These are phyloP conservation scores for Tigriopus californicus DNA, from an alignment of 2,888 invertebrate genomes.

Conservation along the genomic window DNA sequence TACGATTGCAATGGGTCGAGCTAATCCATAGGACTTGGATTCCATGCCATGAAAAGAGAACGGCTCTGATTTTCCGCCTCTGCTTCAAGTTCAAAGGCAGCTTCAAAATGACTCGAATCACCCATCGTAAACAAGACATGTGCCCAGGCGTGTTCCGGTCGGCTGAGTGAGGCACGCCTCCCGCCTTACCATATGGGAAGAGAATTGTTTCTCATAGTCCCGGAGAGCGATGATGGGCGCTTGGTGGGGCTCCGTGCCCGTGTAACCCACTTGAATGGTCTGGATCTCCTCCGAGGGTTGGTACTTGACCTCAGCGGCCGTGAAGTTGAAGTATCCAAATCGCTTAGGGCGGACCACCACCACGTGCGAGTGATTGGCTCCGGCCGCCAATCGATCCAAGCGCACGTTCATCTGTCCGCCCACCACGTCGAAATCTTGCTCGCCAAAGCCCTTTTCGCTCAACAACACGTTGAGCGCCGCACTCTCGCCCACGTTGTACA, in stretches of 20 bases:
- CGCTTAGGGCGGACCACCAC: conserved; percentile 73
- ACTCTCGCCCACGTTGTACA: conserved; percentile 79
- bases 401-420: conserved; percentile 60
- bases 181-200: conserved; percentile 64
- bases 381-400: conserved; percentile 76
- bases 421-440: conserved; percentile 65
- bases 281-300: background rate
- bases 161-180: too few relatives aligned
- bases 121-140: too few relatives aligned
- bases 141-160: too few relatives aligned
- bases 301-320: conserved; percentile 58
- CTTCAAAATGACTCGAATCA: too few relatives aligned
- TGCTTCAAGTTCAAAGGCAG: too few relatives aligned
- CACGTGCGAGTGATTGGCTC: conserved; percentile 80
- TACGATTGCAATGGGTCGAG: too few relatives aligned
- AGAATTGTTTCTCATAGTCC: conserved; percentile 89
- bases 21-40: too few relatives aligned
- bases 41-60: too few relatives aligned
- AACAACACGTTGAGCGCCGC: conserved; percentile 75
- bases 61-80: too few relatives aligned
- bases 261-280: conserved; percentile 36
- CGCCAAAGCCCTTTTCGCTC: conserved; percentile 61
- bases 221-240: conserved; percentile 77
- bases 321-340: conserved; percentile 90
- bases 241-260: conserved; percentile 80